Base-by-base conservation (phyloP, 2,888 invertebrate species). In the Diaperis boleti region DNA sequence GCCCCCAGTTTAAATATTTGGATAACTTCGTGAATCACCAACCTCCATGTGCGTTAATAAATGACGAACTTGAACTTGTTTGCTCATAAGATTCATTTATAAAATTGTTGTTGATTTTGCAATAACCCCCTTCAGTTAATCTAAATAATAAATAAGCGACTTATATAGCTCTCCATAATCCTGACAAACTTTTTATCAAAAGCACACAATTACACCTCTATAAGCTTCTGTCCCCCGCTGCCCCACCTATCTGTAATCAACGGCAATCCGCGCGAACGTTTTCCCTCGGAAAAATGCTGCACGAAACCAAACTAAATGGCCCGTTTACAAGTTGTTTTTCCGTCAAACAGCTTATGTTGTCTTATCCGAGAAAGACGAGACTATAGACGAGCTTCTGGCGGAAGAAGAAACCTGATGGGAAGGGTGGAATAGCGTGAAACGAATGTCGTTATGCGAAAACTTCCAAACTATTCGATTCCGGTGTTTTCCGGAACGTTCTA, bases 281-380 rank as follows among this genome's bases (percentile, higher is more conserved):
- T 59, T 44, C 17, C 33, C 22, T 26, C 31, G 45, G 65, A 64
- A 65, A 68, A 66, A 69, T 67, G 69, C 67, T 70, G 72, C 62
- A 65, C 64, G 70, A 72, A 72, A 68, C 55, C 71, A 67, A 59
- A 71, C 68, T 69, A 73, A 75, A 75, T 74, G 75, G 73, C 70
- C 72, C 74, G 72, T 71, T 72, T 72, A 75, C 73, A 72, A 74
- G 73, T 73, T 75, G 74, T 75, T 74, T 74, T 74, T 74, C 70
- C 69, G 64, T 68, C 70, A 59, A 64, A 59, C 52, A 72, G 63
- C 73, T 73, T 74, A 74, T 73, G 74, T 68, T 73, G 63, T 67
- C 62, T 65, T 64, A 65, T 26, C 61, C 64, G 67, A 69, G 62
- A 67, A 65, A 69, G 70, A 72, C 59, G 62, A 60, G 44, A 67